Evolutionary conservation across 2,113 vertebrate genomes (phyloP).

Genomic region (Ascaphus truei): DNA sequence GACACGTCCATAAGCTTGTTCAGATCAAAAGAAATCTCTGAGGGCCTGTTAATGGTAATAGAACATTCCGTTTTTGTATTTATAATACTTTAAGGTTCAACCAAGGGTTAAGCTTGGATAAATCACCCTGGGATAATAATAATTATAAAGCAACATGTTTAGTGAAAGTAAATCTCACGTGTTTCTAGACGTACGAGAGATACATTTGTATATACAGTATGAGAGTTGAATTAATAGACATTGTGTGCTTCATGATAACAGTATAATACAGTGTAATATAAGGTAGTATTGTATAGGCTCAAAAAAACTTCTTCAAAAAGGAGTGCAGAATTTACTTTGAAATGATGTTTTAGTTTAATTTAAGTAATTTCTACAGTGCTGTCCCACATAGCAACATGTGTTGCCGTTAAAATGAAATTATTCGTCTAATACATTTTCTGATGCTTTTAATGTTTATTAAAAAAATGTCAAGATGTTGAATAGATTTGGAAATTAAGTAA

Average conservation of each 20-base stretch:
- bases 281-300: no score
- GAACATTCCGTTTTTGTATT: slow-evolving; percentile 30
- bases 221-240: not conserved
- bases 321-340: no score
- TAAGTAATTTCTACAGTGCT: no score
- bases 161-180: slow-evolving; percentile 19
- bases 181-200: not conserved
- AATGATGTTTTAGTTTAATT: no score
- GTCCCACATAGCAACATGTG: no score
- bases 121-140: slow-evolving; percentile 25
- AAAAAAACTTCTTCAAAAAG: no score
- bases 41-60: slow-evolving; percentile 30
- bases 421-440: no score
- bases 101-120: slow-evolving; percentile 18
- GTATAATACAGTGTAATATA: not conserved
- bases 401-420: no score
- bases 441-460: no score
- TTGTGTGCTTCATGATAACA: not conserved
- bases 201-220: not conserved
- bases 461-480: no score
- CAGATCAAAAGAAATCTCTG: slow-evolving; percentile 27
- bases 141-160: slow-evolving; percentile 12
- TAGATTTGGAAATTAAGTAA: no score
- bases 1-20: slow-evolving; percentile 18
- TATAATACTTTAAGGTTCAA: slow-evolving; percentile 33